Base-by-base conservation (phyloP, 2,113 vertebrate species). In the Pongo abelii region DNA sequence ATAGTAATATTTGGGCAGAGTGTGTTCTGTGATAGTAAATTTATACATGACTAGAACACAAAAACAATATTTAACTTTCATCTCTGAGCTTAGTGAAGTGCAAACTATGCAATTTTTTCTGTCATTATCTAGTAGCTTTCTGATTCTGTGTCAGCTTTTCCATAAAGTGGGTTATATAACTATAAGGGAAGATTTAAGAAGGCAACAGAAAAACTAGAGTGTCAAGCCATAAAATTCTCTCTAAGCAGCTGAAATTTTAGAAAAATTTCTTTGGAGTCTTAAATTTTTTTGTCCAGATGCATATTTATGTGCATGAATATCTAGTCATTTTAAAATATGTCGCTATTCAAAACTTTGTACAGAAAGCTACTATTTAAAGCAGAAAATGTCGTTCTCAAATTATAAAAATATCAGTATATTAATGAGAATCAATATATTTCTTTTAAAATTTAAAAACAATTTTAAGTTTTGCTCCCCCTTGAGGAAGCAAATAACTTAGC, bases 1-100 rank as follows among this genome's bases (percentile, higher is more conserved):
- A 75, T 90, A 83, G 13, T 5, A 84, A 91, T 96, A 98, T 97
- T 96, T 98, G 91, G 84, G 64, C 57, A 97, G 79, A 90, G 16
- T 43, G 9, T 75, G 35, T 93, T 96, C 81, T 88, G 57, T 96
- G 89, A 97, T 97, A 95, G 81, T 91, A 96, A 92, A 32, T 97
- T 89, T 95, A 84, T 83, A 96, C 61, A 96, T 85, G 93, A 84
- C 46, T 95, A 90, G 35, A 93, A 97, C 14, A 46, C 18, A 74
- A 97, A 98, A 98, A 96, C 17, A 97, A 89, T 96, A 94, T 96
- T 97, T 96, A 96, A 89, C 89, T 96, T 98, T 97, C 67, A 85
- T 96, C 74, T 98, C 25, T 93, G 80, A 72, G 48, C 57, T 69
- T 93, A 84, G 79, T 98, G 96, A 96, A 97, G 92, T 96, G 94